A percentile compares a stretch with the other conserved stretches of the same genome.
phyloP scores from a whole-genome alignment of 1,140 invertebrate genomes.

The Carcinoscorpius rotundicauda region DNA sequence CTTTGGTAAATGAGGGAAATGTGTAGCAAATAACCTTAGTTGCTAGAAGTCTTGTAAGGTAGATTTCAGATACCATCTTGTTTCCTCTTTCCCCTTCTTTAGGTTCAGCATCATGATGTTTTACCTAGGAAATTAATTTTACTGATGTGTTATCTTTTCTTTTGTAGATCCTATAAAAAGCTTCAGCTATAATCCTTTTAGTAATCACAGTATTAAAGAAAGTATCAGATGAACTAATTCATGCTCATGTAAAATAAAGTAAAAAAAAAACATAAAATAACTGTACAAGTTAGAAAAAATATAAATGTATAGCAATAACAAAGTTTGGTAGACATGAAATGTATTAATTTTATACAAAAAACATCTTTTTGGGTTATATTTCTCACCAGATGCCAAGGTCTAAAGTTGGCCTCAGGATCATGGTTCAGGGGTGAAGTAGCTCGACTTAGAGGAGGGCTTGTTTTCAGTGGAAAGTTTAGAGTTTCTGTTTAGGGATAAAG shows the following conservation, averaged over 20 bases:
- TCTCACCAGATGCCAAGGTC: constrained; percentile 37
- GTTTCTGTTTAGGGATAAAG: constrained; percentile 15
- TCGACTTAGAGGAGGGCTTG: constrained; percentile 71
- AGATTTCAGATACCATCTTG: constrained; percentile 99
- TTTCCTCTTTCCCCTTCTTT: constrained; percentile 93
- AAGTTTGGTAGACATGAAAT: too few species aligned
- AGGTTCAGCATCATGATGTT: constrained; percentile 84
- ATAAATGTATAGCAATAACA: too few species aligned
- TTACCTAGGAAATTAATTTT: constrained; percentile 47
- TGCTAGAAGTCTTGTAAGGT: constrained; percentile 89
- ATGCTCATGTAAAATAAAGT: too few species aligned
- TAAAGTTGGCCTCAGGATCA: constrained; percentile 66
- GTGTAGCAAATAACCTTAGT: constrained; percentile 55
- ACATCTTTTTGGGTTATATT: neutral
- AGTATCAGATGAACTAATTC: too few species aligned
- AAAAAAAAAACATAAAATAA: too few species aligned
- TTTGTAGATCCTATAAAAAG: too few species aligned
- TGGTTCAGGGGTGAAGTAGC: constrained; percentile 78
- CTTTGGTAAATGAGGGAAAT: neutral
- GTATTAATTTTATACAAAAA: too few species aligned
- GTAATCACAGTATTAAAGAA: too few species aligned
- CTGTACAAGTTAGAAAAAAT: too few species aligned
- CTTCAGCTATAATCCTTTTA: too few species aligned
- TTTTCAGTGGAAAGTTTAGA: constrained; percentile 28
- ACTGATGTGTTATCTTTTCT: too few species aligned